Conservation (phyloP, 2,888 invertebrate genomes). For the Argyresthia albistria region DNA sequence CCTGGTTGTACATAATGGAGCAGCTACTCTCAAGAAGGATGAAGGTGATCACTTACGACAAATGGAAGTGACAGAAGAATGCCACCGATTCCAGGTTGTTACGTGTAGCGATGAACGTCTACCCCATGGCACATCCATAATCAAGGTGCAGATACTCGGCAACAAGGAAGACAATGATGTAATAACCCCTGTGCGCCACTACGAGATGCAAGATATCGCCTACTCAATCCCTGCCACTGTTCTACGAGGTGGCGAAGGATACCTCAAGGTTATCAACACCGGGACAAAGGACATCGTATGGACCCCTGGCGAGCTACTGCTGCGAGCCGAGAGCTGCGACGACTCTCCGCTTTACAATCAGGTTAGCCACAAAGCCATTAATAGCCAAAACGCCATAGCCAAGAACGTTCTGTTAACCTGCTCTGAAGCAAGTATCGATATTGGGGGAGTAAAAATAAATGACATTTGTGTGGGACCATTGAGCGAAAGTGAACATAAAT, state of each 20-base stretch:
- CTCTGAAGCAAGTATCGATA: neutral
- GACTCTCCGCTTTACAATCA: neutral
- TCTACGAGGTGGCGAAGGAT: neutral
- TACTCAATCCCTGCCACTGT: constrained; percentile 3
- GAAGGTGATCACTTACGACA: too few relatives aligned
- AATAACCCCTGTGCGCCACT: neutral
- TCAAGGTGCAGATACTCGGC: neutral
- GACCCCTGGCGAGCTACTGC: neutral
- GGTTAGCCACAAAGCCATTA: neutral
- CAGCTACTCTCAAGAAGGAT: neutral
- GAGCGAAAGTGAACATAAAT: neutral
- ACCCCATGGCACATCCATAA: neutral
- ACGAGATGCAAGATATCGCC: neutral
- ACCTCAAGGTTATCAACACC: constrained; percentile 1
- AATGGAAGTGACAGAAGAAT: neutral
- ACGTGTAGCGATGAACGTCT: neutral
- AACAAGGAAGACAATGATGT: neutral
- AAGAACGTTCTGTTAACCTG: neutral
- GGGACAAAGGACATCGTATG: neutral
- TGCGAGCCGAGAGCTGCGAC: neutral
- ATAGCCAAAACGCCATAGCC: neutral
- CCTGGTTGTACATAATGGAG: neutral
- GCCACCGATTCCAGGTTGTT: neutral
- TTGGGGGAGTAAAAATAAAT: neutral
- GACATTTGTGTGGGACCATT: neutral